Conservation (phyloP, 2,113 vertebrate genomes). For the Melozone crissalis region DNA sequence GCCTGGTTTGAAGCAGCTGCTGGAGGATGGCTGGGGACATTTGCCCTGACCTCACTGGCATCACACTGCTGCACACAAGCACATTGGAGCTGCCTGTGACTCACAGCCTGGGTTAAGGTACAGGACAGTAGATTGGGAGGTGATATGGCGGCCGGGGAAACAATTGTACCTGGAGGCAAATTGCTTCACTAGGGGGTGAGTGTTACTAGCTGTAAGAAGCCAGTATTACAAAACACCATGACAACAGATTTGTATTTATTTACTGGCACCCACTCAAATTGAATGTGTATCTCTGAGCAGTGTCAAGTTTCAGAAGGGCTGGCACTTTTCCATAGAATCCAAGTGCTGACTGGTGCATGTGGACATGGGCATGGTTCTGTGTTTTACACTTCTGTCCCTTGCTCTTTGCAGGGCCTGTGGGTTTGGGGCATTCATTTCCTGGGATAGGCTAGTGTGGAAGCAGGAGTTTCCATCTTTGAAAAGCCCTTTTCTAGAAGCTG, state of each 20-base stretch:
- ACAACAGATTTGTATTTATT: conserved; percentile 49
- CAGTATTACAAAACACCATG: conserved; percentile 19
- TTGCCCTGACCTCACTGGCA: not conserved
- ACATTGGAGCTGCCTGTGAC: not conserved
- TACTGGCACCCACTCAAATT: not conserved
- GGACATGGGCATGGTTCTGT: not conserved
- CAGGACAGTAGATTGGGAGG: not conserved
- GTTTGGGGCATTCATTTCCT: not conserved
- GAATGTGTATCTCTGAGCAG: not conserved
- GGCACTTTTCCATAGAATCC: not conserved
- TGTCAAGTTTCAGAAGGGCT: conserved; percentile 15
- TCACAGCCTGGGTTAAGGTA: not conserved
- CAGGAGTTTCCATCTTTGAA: not conserved
- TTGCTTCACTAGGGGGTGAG: conserved; percentile 5
- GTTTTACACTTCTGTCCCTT: not conserved
- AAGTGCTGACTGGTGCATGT: not conserved
- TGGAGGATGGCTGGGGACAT: not conserved
- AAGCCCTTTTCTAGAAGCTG: not conserved
- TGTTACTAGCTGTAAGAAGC: not conserved
- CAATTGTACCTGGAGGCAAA: not conserved
- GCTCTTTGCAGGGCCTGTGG: not conserved
- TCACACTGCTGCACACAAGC: not conserved
- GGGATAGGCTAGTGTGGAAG: not conserved
- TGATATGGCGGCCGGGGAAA: not conserved
- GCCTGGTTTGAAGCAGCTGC: not conserved